A percentile compares a stretch with the other conserved stretches of the same genome.
phyloP scores from a whole-genome alignment of 2,113 vertebrate species.

The Cygnus atratus region DNA sequence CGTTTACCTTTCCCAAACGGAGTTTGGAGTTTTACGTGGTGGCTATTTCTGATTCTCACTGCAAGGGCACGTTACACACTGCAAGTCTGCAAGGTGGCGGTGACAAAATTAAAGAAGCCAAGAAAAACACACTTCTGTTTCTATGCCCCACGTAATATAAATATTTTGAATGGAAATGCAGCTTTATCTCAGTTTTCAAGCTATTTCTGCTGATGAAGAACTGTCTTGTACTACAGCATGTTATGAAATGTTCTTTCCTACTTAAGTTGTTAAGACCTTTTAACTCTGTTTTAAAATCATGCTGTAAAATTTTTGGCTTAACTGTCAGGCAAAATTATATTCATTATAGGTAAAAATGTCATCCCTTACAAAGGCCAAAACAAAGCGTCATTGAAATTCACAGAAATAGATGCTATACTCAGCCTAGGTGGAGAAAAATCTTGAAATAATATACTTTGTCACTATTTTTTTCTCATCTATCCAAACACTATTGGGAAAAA shows the following conservation, averaged over 20 bases:
- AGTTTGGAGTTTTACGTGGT: neutral
- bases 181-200: neutral
- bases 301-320: neutral
- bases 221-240: neutral
- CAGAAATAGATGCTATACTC: neutral
- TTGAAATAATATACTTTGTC: neutral
- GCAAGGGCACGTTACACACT: neutral
- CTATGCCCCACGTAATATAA: neutral
- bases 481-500: neutral
- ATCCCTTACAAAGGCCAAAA: neutral
- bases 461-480: neutral
- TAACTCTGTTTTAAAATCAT: neutral
- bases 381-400: neutral
- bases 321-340: neutral
- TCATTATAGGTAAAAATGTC: neutral
- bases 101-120: conserved; percentile 16
- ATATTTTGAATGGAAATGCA: neutral
- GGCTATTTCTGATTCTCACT: neutral
- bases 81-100: neutral
- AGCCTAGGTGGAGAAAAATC: neutral
- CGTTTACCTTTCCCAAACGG: conserved; percentile 13
- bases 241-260: neutral
- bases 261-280: neutral
- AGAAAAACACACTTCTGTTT: neutral
- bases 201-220: neutral